Conservation (phyloP, 2,888 invertebrate species). For the Pyrochroa serraticornis region DNA sequence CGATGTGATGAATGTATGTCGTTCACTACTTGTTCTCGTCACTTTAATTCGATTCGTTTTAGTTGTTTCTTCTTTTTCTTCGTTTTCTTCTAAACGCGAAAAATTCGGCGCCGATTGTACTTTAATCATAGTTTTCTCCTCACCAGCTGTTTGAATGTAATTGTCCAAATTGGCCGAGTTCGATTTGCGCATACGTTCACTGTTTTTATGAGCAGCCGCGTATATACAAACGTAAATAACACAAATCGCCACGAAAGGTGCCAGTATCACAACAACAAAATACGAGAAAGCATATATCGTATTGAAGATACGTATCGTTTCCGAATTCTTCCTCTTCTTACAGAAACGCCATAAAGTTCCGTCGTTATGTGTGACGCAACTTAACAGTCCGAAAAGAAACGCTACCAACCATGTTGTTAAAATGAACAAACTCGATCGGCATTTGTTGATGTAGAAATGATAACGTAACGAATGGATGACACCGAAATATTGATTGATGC, state of each 20-base stretch:
- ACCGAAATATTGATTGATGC: conserved; percentile 70
- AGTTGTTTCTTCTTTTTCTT: no score
- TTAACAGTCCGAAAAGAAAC: conserved; percentile 55
- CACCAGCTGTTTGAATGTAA: conserved; percentile 58
- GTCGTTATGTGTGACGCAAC: conserved; percentile 59
- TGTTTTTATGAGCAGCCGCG: conserved; percentile 76
- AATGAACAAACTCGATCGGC: conserved; percentile 60
- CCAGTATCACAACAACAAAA: conserved; percentile 58
- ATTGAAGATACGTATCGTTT: conserved; percentile 50
- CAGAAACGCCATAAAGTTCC: conserved; percentile 59
- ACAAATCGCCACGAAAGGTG: conserved; percentile 68
- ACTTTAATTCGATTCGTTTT: conserved; percentile 54
- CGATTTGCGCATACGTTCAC: conserved; percentile 62
- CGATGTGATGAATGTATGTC: conserved; percentile 71
- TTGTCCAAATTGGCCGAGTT: conserved; percentile 59
- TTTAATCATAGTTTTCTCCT: conserved; percentile 56
- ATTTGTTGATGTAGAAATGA: conserved; percentile 63
- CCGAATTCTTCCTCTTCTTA: conserved; percentile 28
- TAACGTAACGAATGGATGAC: conserved; percentile 70
- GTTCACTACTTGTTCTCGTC: conserved; percentile 63
- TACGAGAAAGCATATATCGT: conserved; percentile 59
- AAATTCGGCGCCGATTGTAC: conserved; percentile 54
- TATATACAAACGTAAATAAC: conserved; percentile 79
- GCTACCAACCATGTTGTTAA: conserved; percentile 61
- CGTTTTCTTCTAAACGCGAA: conserved; percentile 34